Conservation (phyloP, 2,113 vertebrate genomes). For the Chloebia gouldiae region DNA sequence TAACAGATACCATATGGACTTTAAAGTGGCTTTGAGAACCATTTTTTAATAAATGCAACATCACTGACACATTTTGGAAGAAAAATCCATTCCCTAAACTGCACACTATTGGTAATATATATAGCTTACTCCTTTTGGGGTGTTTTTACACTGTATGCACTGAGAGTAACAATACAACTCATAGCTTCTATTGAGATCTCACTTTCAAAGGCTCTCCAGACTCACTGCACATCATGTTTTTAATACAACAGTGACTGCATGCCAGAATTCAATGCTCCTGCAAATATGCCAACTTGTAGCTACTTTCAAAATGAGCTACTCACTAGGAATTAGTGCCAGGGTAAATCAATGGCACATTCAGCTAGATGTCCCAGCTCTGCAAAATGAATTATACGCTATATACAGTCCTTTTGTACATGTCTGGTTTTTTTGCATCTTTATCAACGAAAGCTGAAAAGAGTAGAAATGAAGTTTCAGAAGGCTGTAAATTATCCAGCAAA, state of each 20-base stretch:
- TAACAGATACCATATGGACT: slow-evolving; percentile 52
- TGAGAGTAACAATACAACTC: slow-evolving; percentile 38
- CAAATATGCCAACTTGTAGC: slow-evolving; percentile 60
- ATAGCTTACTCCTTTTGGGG: background rate
- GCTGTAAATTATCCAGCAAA: slow-evolving; percentile 35
- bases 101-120: background rate
- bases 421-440: slow-evolving; percentile 53
- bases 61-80: background rate
- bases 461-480: slow-evolving; percentile 31
- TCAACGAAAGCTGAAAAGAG: slow-evolving; percentile 27
- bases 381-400: slow-evolving; percentile 50
- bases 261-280: slow-evolving; percentile 56
- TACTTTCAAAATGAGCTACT: slow-evolving; percentile 55
- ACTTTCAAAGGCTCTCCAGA: slow-evolving; percentile 44
- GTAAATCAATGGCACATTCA: slow-evolving; percentile 68
- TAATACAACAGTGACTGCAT: slow-evolving; percentile 34
- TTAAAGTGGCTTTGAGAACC: slow-evolving; percentile 2
- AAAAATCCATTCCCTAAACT: background rate
- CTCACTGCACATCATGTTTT: slow-evolving; percentile 35
- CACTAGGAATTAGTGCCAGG: slow-evolving; percentile 58
- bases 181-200: slow-evolving; percentile 27
- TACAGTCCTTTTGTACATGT: slow-evolving; percentile 44
- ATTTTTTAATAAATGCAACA: background rate
- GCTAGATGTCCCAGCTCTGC: slow-evolving; percentile 43
- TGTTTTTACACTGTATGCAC: background rate